Conservation (phyloP, 2,113 vertebrate species). For the Embiotoca jacksoni region DNA sequence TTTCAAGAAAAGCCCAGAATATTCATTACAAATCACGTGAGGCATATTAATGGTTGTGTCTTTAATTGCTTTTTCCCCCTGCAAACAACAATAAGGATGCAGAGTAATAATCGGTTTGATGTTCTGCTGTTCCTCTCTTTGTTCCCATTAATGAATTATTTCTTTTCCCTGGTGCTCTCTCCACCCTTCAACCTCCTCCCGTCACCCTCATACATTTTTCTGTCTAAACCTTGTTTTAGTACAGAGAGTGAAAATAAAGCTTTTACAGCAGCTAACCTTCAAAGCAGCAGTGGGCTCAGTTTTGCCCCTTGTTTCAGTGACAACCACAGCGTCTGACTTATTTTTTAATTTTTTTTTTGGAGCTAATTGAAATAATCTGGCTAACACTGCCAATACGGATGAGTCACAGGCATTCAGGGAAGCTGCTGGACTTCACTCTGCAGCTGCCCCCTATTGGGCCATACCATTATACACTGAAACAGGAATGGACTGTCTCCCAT, state of each 20-base stretch:
- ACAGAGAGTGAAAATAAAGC: slow-evolving; percentile 14
- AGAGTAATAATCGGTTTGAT: slow-evolving; percentile 51
- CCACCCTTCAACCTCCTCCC: neutral
- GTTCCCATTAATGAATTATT: slow-evolving; percentile 31
- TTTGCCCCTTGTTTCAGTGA: slow-evolving; percentile 57
- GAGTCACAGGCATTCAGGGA: slow-evolving; percentile 63
- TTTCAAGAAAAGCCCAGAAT: slow-evolving; percentile 57
- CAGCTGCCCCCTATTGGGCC: slow-evolving; percentile 47
- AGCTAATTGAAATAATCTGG: slow-evolving; percentile 79
- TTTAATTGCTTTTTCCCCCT: slow-evolving; percentile 54
- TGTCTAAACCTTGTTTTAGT: slow-evolving; percentile 19
- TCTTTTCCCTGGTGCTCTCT: slow-evolving; percentile 34
- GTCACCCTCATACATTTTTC: slow-evolving; percentile 24
- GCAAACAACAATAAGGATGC: slow-evolving; percentile 57
- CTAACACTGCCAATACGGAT: slow-evolving; percentile 60
- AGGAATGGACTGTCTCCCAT: slow-evolving; percentile 57
- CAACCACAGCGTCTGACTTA: slow-evolving; percentile 63
- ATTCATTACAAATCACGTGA: slow-evolving; percentile 61
- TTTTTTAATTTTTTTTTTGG: slow-evolving; percentile 45
- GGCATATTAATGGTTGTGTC: slow-evolving; percentile 46
- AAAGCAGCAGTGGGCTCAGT: slow-evolving; percentile 53
- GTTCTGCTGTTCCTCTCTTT: slow-evolving; percentile 40
- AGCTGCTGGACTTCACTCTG: slow-evolving; percentile 65
- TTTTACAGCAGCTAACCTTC: slow-evolving; percentile 47
- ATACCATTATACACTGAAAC: slow-evolving; percentile 48